Percentiles rank a stretch among this genome's conserved stretches.
Evolutionary conservation across 30 jellyfish, hydroid and myxozoan genomes (phyloP).

Genomic region (Turritopsis rubra): DNA sequence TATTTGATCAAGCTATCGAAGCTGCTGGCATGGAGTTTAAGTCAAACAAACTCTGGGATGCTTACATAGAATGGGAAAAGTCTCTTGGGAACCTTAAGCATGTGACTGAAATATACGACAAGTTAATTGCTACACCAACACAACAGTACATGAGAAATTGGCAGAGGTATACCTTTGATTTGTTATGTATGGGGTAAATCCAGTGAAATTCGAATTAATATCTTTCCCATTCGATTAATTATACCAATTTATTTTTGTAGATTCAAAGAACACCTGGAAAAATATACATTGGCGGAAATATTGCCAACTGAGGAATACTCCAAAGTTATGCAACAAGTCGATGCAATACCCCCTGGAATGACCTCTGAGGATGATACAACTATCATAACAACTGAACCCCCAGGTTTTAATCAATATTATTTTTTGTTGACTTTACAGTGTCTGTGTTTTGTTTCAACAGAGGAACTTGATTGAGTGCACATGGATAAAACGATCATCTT

Average conservation of each 20-base stretch:
- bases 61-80: conserved; percentile 78
- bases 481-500: not conserved
- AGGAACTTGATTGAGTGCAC: too few species aligned
- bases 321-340: conserved; percentile 58
- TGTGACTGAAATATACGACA: conserved; percentile 56
- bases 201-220: not conserved
- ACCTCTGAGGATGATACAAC: conserved; percentile 24
- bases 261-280: conserved; percentile 58
- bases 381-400: not conserved
- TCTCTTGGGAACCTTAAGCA: conserved; percentile 51
- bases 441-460: too few species aligned
- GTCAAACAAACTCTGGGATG: conserved; percentile 76
- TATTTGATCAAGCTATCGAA: conserved; percentile 61
- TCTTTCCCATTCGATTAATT: not conserved
- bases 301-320: conserved; percentile 66
- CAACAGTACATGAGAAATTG: conserved; percentile 68
- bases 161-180: conserved; percentile 42
- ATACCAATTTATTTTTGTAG: conserved; percentile 13
- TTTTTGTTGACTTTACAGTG: not conserved
- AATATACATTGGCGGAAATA: conserved; percentile 40
- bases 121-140: conserved; percentile 69
- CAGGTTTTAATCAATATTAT: not conserved
- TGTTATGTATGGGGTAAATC: too few species aligned
- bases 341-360: conserved; percentile 85
- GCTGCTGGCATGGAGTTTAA: conserved; percentile 85